Percentiles rank a stretch among this genome's conserved stretches.
Evolutionary conservation across 2,888 invertebrate genomes (phyloP).

Genomic region (Octonoba sinensis): DNA sequence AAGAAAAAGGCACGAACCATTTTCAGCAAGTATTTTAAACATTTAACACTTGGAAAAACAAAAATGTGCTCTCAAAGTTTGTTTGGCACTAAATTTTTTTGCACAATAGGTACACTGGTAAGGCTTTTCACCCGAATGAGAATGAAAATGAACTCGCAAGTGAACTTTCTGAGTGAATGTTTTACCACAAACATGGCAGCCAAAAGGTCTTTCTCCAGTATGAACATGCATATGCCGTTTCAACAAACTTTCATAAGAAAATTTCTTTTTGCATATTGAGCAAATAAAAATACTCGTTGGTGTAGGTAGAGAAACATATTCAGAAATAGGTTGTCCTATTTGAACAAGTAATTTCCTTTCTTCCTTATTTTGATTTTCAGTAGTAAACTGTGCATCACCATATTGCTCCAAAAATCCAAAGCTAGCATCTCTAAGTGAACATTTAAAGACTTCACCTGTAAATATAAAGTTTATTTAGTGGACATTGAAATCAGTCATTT

Average conservation of each 20-base stretch:
- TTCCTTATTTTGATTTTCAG: too few species aligned
- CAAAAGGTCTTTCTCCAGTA: conserved; percentile 16
- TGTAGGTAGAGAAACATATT: too few species aligned
- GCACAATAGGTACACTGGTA: conserved; percentile 1
- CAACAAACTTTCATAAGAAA: conserved; percentile 13
- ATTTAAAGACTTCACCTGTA: background rate
- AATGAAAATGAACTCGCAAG: conserved; percentile 11
- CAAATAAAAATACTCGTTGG: conserved; percentile 3
- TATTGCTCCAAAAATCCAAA: background rate
- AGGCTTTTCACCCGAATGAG: background rate
- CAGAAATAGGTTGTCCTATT: too few species aligned
- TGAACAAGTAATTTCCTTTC: too few species aligned
- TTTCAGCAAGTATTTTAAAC: too few species aligned
- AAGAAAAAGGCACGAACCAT: too few species aligned
- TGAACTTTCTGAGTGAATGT: conserved; percentile 17
- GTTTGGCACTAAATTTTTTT: conserved; percentile 14
- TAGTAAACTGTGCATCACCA: background rate
- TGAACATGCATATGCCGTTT: conserved; percentile 8
- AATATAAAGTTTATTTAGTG: background rate
- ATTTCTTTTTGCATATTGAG: conserved; percentile 14
- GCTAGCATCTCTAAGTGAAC: background rate
- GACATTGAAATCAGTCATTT: background rate
- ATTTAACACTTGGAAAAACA: background rate
- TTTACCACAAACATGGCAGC: conserved; percentile 11
- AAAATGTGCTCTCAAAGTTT: conserved; percentile 2